phyloP scores from a whole-genome alignment of 2,888 invertebrate species.

The Frankliniella fusca region DNA sequence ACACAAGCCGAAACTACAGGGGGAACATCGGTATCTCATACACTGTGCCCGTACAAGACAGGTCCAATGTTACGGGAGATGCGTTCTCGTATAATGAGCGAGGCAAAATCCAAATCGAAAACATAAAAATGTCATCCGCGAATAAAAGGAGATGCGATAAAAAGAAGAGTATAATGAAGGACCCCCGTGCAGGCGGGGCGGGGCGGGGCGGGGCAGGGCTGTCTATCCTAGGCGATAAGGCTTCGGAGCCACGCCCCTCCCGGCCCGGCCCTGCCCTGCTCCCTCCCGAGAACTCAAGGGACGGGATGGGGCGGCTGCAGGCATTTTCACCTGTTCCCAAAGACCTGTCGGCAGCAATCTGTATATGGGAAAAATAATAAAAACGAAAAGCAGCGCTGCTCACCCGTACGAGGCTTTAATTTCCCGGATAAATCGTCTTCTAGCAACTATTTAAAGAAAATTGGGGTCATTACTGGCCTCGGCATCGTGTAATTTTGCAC shows the following conservation, averaged over 20 bases:
- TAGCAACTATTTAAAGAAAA: conserved; percentile 9
- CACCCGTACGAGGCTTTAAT: background rate
- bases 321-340: conserved; percentile 23
- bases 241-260: background rate
- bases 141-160: conserved; percentile 21
- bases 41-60: no score
- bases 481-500: background rate
- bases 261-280: background rate
- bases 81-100: background rate
- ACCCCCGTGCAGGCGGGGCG: background rate
- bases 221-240: background rate
- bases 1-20: no score
- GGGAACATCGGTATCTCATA: no score
- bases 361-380: background rate
- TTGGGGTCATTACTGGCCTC: background rate
- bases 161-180: conserved; percentile 14
- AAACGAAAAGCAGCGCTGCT: background rate
- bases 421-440: conserved; percentile 11
- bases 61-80: no score
- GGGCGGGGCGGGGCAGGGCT: background rate
- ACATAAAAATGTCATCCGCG: conserved; percentile 24
- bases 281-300: background rate
- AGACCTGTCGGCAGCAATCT: background rate
- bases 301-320: background rate
- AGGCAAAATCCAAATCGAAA: conserved; percentile 13